phyloP scores from a whole-genome alignment of 2,888 invertebrate genomes.

The Tetranychus truncatus region DNA sequence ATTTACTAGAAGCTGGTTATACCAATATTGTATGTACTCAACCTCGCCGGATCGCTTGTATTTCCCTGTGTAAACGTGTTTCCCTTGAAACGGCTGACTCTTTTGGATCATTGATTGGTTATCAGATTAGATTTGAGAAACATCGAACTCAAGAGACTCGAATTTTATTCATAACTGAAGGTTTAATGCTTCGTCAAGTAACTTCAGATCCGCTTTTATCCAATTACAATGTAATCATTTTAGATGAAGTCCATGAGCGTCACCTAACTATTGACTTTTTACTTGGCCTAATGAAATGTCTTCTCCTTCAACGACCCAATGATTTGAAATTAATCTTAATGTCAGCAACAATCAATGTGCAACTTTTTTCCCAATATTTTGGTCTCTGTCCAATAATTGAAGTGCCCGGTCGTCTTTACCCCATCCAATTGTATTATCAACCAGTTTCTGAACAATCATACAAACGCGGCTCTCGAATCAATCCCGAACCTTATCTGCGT shows the following conservation, averaged over 20 bases:
- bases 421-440: slow-evolving; percentile 71
- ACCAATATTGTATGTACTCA: slow-evolving; percentile 52
- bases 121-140: slow-evolving; percentile 77
- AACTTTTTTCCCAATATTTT: slow-evolving; percentile 65
- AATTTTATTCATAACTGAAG: slow-evolving; percentile 76
- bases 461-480: slow-evolving; percentile 44
- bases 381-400: slow-evolving; percentile 54
- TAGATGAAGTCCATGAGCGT: slow-evolving; percentile 86
- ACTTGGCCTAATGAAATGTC: slow-evolving; percentile 70
- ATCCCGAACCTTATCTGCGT: slow-evolving; percentile 77
- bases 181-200: slow-evolving; percentile 71
- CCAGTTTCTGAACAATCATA: slow-evolving; percentile 46
- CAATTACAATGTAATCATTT: slow-evolving; percentile 53
- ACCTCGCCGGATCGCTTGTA: slow-evolving; percentile 72
- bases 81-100: slow-evolving; percentile 64
- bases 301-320: slow-evolving; percentile 61
- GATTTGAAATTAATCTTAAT: slow-evolving; percentile 65
- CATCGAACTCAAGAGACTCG: slow-evolving; percentile 56
- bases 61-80: slow-evolving; percentile 72
- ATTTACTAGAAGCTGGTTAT: slow-evolving; percentile 55
- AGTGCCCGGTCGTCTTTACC: slow-evolving; percentile 68
- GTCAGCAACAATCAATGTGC: slow-evolving; percentile 79
- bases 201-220: slow-evolving; percentile 47
- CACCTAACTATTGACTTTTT: slow-evolving; percentile 83
- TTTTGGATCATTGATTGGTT: slow-evolving; percentile 60